phyloP scores from a whole-genome alignment of 1,140 invertebrate genomes.

The Neotoxoptera formosana region DNA sequence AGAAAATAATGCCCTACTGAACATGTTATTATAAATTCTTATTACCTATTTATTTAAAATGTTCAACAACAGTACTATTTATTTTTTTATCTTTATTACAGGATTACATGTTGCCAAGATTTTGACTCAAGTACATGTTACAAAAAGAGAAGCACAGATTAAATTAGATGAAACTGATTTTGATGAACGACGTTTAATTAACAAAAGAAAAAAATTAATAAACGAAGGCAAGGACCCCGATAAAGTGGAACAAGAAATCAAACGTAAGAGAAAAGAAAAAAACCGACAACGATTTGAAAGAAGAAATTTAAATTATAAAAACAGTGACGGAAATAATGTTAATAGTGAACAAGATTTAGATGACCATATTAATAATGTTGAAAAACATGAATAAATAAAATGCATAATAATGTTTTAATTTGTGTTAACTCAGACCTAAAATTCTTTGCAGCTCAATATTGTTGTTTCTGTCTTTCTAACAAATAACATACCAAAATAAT shows the following conservation, averaged over 20 bases:
- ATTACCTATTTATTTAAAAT: not conserved
- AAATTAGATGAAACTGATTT: constrained; percentile 90
- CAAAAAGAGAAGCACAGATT: constrained; percentile 90
- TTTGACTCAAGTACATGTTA: constrained; percentile 89
- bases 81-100: constrained; percentile 63
- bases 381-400: not conserved
- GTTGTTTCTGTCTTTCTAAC: not conserved
- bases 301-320: constrained; percentile 20
- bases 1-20: too few relatives aligned
- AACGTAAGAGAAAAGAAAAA: constrained; percentile 51
- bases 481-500: not conserved
- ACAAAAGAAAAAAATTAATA: constrained; percentile 87
- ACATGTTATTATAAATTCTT: too few relatives aligned
- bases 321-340: not conserved
- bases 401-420: not conserved
- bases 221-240: constrained; percentile 84
- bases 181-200: constrained; percentile 85
- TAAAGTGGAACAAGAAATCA: constrained; percentile 69
- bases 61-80: not conserved
- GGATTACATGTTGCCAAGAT: constrained; percentile 86
- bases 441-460: not conserved
- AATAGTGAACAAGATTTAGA: not conserved
- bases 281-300: constrained; percentile 25
- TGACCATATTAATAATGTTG: not conserved
- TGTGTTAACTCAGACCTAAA: not conserved